Evolutionary conservation across 1,140 invertebrate genomes (phyloP), one percentile per base, ranked within the genome.

Genomic region (Brachionus angularis): DNA sequence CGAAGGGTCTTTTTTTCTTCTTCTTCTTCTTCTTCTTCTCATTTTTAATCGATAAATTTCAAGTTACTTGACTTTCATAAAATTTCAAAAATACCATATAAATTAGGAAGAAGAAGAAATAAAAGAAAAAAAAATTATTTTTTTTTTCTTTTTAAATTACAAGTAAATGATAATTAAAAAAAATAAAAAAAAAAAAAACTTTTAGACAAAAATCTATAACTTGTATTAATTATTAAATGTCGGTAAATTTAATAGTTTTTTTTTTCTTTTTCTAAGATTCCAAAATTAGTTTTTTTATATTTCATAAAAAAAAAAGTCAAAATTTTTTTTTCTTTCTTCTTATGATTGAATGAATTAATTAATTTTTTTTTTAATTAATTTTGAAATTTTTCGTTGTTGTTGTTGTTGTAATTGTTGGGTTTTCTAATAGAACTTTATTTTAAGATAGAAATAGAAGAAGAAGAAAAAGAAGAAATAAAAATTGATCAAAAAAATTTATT

Each of bases 131-230:
- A n/a, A n/a, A n/a, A n/a, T n/a, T n/a, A n/a, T n/a, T n/a, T n/a
- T n/a, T n/a, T n/a, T n/a, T n/a, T n/a, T n/a, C n/a, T n/a, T n/a
- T n/a, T n/a, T n/a, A n/a, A n/a, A n/a, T n/a, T n/a, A n/a, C n/a
- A n/a, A 58, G 33, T 39, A 58, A 27, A 58, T 58, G 53, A 58
- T 58, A 58, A 58, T 58, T 58, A 36, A 58, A 29, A n/a, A n/a
- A n/a, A n/a, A n/a, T n/a, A n/a, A n/a, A n/a, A n/a, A n/a, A n/a
- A n/a, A n/a, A n/a, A n/a, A n/a, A 58, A 58, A 23, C 18, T 33
- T 23, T 29, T 58, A 39, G 4, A 33, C 21, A 33, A 23, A 18
- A 58, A 34, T 39, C 53, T 39, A 39, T 31, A 58, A 58, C 12
- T 58, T 58, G 21, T 39, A 39, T 58, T 58, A 12, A 18, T 36